Percentiles rank a stretch among this genome's conserved stretches.
Evolutionary conservation across 2,888 invertebrate species (phyloP).

Genomic region (Baronia brevicornis): DNA sequence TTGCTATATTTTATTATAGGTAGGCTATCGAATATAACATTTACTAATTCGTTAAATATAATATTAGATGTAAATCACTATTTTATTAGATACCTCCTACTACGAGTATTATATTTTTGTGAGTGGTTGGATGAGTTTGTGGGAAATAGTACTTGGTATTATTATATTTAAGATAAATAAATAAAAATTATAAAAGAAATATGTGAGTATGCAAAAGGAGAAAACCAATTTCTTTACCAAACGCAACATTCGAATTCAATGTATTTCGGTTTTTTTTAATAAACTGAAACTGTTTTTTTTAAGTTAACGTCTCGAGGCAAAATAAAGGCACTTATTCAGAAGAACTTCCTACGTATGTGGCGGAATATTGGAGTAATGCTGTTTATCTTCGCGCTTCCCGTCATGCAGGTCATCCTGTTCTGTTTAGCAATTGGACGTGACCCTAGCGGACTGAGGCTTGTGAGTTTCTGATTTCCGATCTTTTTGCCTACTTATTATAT

Average conservation of each 20-base stretch:
- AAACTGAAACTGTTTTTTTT: not conserved
- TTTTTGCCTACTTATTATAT: not conserved
- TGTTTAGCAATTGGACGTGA: conserved; percentile 94
- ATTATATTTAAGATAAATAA: conserved; percentile 1
- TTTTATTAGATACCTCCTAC: too few species aligned
- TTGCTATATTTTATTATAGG: too few species aligned
- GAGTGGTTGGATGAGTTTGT: too few species aligned
- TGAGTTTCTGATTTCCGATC: conserved; percentile 59
- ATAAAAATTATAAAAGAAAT: too few species aligned
- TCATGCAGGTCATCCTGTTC: conserved; percentile 95
- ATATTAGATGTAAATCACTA: too few species aligned
- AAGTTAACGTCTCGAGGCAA: conserved; percentile 88
- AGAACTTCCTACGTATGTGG: conserved; percentile 95
- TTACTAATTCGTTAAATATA: too few species aligned
- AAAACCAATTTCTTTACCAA: too few species aligned
- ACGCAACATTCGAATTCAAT: too few species aligned
- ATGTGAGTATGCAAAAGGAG: too few species aligned
- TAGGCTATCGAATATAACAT: too few species aligned
- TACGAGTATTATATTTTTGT: too few species aligned
- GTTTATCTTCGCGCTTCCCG: conserved; percentile 95
- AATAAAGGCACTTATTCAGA: conserved; percentile 87
- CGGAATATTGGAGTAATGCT: conserved; percentile 94
- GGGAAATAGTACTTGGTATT: not conserved
- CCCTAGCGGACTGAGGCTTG: conserved; percentile 87
- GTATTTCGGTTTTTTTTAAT: too few species aligned